Base-by-base conservation (phyloP, 2,113 vertebrate species). In the Chaetops frenatus region DNA sequence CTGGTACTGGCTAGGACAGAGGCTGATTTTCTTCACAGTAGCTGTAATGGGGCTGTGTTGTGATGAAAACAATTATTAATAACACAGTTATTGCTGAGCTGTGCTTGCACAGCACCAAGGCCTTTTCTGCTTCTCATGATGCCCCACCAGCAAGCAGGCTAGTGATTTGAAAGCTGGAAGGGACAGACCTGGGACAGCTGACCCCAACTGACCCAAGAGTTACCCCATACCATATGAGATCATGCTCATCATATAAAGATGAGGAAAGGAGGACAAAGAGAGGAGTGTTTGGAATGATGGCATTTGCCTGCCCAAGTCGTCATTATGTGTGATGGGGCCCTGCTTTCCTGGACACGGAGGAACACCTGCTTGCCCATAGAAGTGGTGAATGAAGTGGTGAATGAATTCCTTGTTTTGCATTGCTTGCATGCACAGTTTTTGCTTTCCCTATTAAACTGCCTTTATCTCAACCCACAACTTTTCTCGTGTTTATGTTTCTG, bases 291-390 rank as follows among this genome's bases (percentile, higher is more conserved):
- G 2, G 25, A 81, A 20, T 24, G 23, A 28, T 48, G 31, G 11
- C 10, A 8, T 70, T 44, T 74, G 56, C 28, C 21, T 27, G 56
- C 40, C 36, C 17, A 47, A 51, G 57, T 7, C 45, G n/a, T 6
- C 0, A 0, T 51, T 31, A 76, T 0, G 6, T 5, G 3, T 28
- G 33, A 45, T 35, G 16, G 1, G 27, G 25, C 78, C 24, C 40
- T 33, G 22, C 61, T 72, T 4, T 81, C 48, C 81, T 61, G 31
- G 53, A 84, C 8, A 28, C 14, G 29, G 61, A 14, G 71, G 62
- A 76, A 58, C 44, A 64, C 9, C 65, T 31, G 42, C 27, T n/a
- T 42, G 29, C 25, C 9, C 1, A 29, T 2, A 16, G 47, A 18
- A 82, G 23, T 8, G 5, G 19, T 7, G 47, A 67, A 61, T 36